These are phyloP conservation scores for Andrena trimmerana DNA, from an alignment of 2,888 invertebrate species.

Conservation along the genomic window DNA sequence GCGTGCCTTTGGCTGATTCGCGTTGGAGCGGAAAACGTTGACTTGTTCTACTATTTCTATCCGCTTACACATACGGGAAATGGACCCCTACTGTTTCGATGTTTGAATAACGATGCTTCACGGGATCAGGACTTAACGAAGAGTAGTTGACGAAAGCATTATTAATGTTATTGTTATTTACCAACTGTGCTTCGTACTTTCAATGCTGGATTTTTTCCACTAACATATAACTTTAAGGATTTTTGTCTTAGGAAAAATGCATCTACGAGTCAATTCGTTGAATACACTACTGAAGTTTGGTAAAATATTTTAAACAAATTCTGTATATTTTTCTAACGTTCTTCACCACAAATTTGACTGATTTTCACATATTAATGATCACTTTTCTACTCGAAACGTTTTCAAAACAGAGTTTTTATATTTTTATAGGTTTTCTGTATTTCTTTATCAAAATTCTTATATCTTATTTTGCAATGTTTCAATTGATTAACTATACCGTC, in stretches of 20 bases:
- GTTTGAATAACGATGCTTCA: not conserved
- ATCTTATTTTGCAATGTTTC: no score
- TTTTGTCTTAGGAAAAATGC: not conserved
- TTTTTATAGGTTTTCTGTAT: no score
- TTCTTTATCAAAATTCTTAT: no score
- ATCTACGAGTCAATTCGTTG: no score
- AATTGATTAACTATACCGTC: no score
- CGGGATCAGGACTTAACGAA: not conserved
- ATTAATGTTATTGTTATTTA: not conserved
- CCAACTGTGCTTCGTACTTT: not conserved
- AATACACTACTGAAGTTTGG: not conserved
- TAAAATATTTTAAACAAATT: not conserved
- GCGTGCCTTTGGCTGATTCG: not conserved
- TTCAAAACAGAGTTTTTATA: no score
- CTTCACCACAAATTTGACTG: no score
- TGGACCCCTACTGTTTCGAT: not conserved
- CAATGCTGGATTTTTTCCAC: not conserved
- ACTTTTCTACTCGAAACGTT: no score
- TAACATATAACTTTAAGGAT: not conserved
- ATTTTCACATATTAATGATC: no score
- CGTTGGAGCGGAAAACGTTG: not conserved
- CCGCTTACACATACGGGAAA: no score
- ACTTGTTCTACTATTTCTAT: constrained; percentile 3
- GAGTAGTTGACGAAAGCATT: not conserved
- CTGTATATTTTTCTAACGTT: no score